phyloP scores from a whole-genome alignment of 2,113 vertebrate genomes.

The Halichoeres trimaculatus region DNA sequence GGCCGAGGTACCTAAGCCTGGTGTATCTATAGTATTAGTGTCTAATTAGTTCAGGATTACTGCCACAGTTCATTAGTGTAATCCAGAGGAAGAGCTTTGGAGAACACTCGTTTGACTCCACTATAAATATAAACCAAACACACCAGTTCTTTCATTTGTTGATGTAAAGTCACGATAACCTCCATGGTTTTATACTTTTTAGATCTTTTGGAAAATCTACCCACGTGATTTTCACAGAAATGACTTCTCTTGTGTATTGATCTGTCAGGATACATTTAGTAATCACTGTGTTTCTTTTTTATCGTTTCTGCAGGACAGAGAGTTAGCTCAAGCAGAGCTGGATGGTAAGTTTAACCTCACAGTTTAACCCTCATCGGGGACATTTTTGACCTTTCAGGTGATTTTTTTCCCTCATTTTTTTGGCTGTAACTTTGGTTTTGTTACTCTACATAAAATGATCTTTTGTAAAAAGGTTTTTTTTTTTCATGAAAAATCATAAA shows the following conservation, averaged over 20 bases:
- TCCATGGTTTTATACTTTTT: background rate
- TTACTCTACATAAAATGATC: no score
- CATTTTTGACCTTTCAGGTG: no score
- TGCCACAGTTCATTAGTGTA: constrained; percentile 64
- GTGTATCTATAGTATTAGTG: constrained; percentile 53
- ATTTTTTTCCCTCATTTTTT: no score
- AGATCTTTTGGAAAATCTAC: no score
- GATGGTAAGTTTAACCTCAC: constrained; percentile 76
- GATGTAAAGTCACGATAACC: background rate
- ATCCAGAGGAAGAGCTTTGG: constrained; percentile 16
- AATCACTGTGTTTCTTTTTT: constrained; percentile 3
- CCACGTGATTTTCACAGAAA: no score
- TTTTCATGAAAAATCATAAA: no score
- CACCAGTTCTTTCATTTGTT: background rate
- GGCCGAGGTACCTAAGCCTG: constrained; percentile 49
- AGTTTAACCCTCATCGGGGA: no score
- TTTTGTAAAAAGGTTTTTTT: no score
- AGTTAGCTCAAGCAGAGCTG: constrained; percentile 82
- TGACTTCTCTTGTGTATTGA: no score
- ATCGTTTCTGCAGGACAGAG: constrained; percentile 76
- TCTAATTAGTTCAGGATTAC: constrained; percentile 55
- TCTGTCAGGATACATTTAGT: no score
- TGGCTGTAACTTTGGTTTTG: no score
- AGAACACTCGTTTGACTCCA: background rate
- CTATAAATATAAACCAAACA: background rate